Conservation (phyloP, 1,140 invertebrate species). For the Cotesia glomerata region DNA sequence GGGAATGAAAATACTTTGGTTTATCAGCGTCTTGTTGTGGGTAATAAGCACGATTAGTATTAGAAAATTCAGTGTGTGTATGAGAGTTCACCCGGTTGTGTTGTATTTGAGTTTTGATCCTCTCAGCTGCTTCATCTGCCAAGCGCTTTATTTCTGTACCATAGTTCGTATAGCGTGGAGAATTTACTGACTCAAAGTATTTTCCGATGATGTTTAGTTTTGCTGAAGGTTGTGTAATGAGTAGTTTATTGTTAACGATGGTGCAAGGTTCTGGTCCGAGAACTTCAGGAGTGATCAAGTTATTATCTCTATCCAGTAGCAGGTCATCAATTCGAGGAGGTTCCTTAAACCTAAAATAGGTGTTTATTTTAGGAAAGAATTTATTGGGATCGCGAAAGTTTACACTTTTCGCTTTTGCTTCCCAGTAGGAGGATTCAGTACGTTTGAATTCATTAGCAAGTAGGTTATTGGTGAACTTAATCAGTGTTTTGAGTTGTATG, state of each 20-base stretch:
- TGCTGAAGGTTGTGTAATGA: background rate
- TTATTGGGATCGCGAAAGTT: constrained; percentile 15
- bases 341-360: constrained; percentile 23
- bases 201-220: constrained; percentile 13
- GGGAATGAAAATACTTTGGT: background rate
- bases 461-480: background rate
- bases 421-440: constrained; percentile 25
- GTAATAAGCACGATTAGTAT: background rate
- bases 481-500: background rate
- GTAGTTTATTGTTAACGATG: background rate
- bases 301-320: background rate
- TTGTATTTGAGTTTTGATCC: background rate
- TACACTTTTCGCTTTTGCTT: constrained; percentile 23
- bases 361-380: constrained; percentile 35
- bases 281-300: too few species aligned
- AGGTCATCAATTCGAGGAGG: background rate
- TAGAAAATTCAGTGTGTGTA: background rate
- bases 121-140: background rate
- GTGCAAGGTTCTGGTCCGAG: too few species aligned
- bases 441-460: constrained; percentile 22
- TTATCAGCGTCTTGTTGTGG: background rate
- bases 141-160: background rate
- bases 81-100: background rate
- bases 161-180: background rate
- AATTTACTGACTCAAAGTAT: constrained; percentile 19